Evolutionary conservation across 2,797 vertebrate genomes (phyloP), one percentile per base, ranked within the genome.

Genomic region (Anableps anableps): DNA sequence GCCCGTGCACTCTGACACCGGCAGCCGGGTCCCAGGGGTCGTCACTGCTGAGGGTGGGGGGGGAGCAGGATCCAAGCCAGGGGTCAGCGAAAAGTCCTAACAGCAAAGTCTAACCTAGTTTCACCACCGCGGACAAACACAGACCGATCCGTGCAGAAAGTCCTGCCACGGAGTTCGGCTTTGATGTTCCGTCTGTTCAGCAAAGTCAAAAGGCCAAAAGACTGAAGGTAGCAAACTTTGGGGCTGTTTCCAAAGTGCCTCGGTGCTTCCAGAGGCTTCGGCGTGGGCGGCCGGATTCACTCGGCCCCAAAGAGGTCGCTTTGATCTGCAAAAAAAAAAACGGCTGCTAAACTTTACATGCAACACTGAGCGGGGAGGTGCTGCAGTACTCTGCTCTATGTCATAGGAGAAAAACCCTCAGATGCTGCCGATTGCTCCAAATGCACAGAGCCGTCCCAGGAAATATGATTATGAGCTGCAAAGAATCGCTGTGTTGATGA

Each of bases 81-180:
- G 93, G 95, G 94, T 93, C 86, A 78, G 86, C 80, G 87, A 77
- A 84, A 94, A 94, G 93, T 96, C 95, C 95, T 93, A 87, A 93
- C 94, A 96, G 91, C 94, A 95, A 94, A 95, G 83, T 86, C 83
- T 94, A 95, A 95, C 94, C 95, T 92, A 95, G 88, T 95, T 96
- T 90, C 84, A 74, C 75, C 77, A 75, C 41, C 48, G 43, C 58
- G 48, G 34, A 26, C 83, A 55, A 81, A 72, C 62, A 75, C 68
- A 14, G 66, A 79, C 73, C 16, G 55, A 74, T 45, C 81, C 80
- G 77, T 76, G 26, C 85, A 83, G 70, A 86, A 79, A 88, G 41
- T 78, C 78, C 81, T 74, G 80, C 64, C 76, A 80, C 21, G 1
- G 29, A 87, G 71, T 82, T 73, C 47, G 74, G 84, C 75, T 77